Evolutionary conservation across 2,113 vertebrate genomes (phyloP).

Genomic region (Oenanthe oenanthe): DNA sequence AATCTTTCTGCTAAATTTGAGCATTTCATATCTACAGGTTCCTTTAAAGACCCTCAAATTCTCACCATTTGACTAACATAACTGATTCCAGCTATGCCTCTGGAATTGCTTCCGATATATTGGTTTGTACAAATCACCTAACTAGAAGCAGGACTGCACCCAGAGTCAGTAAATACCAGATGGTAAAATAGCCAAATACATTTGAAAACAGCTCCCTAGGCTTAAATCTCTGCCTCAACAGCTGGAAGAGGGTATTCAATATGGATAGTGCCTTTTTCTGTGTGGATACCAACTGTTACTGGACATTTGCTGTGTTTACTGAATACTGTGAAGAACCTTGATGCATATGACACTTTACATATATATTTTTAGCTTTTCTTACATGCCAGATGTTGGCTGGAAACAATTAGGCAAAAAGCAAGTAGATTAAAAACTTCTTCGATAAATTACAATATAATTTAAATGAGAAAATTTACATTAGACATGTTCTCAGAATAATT

Average conservation of each 20-base stretch:
- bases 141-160: neutral
- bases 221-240: constrained; percentile 46
- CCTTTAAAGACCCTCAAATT: neutral
- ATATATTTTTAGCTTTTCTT: neutral
- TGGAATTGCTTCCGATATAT: neutral
- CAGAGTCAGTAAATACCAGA: constrained; percentile 53
- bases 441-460: constrained; percentile 44
- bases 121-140: neutral
- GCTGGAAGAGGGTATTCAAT: constrained; percentile 44
- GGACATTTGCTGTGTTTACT: constrained; percentile 35
- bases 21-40: neutral
- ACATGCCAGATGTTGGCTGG: constrained; percentile 49
- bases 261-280: constrained; percentile 24
- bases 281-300: constrained; percentile 23
- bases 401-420: constrained; percentile 43
- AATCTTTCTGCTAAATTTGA: neutral
- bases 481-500: constrained; percentile 51
- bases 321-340: neutral
- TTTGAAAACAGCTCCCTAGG: constrained; percentile 25
- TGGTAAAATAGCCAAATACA: constrained; percentile 25
- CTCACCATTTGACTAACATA: neutral
- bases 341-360: neutral
- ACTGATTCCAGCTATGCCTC: neutral
- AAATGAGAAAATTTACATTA: constrained; percentile 48
- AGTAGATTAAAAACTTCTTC: constrained; percentile 44